Evolutionary conservation across 2,888 invertebrate species (phyloP).

Genomic region (Cephus pygmeus): DNA sequence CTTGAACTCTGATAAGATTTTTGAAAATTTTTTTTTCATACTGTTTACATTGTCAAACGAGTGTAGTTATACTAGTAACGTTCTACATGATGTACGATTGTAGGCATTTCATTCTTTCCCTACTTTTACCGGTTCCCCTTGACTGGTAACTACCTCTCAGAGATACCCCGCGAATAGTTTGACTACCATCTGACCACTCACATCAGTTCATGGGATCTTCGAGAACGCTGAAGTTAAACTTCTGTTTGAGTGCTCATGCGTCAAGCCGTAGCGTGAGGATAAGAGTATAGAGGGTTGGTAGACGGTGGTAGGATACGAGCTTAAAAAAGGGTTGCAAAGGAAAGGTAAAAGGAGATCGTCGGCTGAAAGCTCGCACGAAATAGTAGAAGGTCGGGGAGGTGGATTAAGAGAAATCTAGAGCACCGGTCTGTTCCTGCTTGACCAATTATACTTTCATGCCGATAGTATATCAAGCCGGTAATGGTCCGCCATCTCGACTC

Average conservation of each 20-base stretch:
- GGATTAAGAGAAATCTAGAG: slow-evolving; percentile 36
- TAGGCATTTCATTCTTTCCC: not conserved
- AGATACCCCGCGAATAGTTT: not conserved
- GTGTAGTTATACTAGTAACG: not conserved
- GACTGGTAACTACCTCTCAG: not conserved
- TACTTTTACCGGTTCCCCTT: not conserved
- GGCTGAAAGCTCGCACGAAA: not conserved
- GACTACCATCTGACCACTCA: slow-evolving; percentile 27
- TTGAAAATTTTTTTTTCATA: not conserved
- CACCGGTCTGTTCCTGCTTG: slow-evolving; percentile 36
- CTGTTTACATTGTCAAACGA: not conserved
- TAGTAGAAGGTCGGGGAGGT: slow-evolving; percentile 18
- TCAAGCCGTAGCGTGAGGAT: slow-evolving; percentile 17
- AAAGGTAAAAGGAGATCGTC: slow-evolving; percentile 4
- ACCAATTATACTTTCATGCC: slow-evolving; percentile 56
- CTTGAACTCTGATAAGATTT: not conserved
- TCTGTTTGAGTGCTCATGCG: slow-evolving; percentile 30
- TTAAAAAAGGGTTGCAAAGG: slow-evolving; percentile 8
- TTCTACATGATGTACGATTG: not conserved
- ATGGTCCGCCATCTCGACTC: slow-evolving; percentile 46
- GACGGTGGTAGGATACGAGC: not conserved
- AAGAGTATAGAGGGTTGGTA: slow-evolving; percentile 14
- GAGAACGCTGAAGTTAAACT: slow-evolving; percentile 39
- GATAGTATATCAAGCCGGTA: slow-evolving; percentile 60
- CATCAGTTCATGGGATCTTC: slow-evolving; percentile 19